Base-by-base conservation (phyloP, 2,113 vertebrate genomes). In the Laticauda colubrina region DNA sequence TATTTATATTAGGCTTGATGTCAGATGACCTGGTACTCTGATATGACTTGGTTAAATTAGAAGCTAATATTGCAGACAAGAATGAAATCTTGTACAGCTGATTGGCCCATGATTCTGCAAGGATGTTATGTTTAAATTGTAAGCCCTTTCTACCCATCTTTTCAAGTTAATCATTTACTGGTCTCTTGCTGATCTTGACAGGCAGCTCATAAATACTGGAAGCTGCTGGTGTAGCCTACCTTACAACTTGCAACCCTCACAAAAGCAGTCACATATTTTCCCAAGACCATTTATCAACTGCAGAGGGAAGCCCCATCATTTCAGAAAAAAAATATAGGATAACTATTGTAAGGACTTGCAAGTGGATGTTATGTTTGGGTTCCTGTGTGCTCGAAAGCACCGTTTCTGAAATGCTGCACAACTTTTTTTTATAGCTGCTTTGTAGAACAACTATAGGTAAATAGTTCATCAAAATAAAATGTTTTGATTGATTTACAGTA, bases 391-490 rank as follows among this genome's bases (percentile, higher is more conserved):
- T 39, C n/a, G 9, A 81, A 81, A 43, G 34, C 75, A 81, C 18
- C 18, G 3, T 81, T 81, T 21, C 64, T 34, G 64, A 69, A 69
- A 24, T n/a, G 29, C 26, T 53, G 26, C 29, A 54, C 26, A 89
- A 21, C 3, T 2, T 45, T 59, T 0, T 87, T 95, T 61, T 53
- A 11, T 81, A 90, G 24, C 3, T 0, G 21, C 6, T 45, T 1
- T 55, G 85, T 94, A 6, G 48, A 39, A 87, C 9, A 94, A 15
- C 34, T 94, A 92, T 85, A 88, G 91, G n/a, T 86, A 29, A 18
- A 91, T 15, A 39, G 92, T 88, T 34, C 34, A 21, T 81, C 34
- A 43, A 81, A 43, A 81, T 43, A 43, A 81, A 81, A 81, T 81
- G 18, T 43, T 21, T 43, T 81, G 18, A 81, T 81, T 81, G 75